Conservation (phyloP, 2,888 invertebrate genomes). For the Volucella bombylans region DNA sequence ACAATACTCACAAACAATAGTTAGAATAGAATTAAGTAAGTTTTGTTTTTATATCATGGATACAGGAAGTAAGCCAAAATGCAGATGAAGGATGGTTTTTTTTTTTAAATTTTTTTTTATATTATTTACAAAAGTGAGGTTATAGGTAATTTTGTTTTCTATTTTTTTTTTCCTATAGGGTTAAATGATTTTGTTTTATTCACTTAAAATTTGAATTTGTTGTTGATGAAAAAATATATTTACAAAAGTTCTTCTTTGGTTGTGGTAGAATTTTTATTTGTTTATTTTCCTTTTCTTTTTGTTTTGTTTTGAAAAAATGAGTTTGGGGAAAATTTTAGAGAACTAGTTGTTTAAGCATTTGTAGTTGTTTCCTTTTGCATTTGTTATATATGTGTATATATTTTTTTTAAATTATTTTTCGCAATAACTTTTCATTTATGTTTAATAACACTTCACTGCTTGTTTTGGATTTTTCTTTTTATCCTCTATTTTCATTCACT, state of each 20-base stretch:
- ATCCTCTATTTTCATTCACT: slow-evolving; percentile 21
- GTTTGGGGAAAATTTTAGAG: slow-evolving; percentile 32
- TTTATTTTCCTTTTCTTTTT: slow-evolving; percentile 20
- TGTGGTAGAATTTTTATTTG: slow-evolving; percentile 56
- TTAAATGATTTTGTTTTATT: slow-evolving; percentile 3
- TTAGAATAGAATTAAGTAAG: slow-evolving; percentile 47
- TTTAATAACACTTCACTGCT: slow-evolving; percentile 73
- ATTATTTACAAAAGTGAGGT: slow-evolving; percentile 63
- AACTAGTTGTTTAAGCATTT: slow-evolving; percentile 71
- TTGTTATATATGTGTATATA: slow-evolving; percentile 52
- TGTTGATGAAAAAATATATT: slow-evolving; percentile 69
- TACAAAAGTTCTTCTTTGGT: slow-evolving; percentile 74
- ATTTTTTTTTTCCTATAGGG: not conserved
- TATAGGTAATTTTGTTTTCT: slow-evolving; percentile 7
- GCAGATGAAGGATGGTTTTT: slow-evolving; percentile 28
- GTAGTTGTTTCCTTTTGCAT: slow-evolving; percentile 72
- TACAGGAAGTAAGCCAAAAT: slow-evolving; percentile 43
- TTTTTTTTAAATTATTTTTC: slow-evolving; percentile 57
- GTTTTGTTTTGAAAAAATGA: slow-evolving; percentile 12
- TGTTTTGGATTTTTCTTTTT: slow-evolving; percentile 53
- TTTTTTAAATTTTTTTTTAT: slow-evolving; percentile 5
- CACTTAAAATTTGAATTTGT: slow-evolving; percentile 42
- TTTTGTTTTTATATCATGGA: slow-evolving; percentile 46
- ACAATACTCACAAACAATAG: slow-evolving; percentile 67
- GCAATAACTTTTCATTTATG: slow-evolving; percentile 64